These are phyloP conservation scores for Pogoniulus pusillus DNA, from an alignment of 2,797 vertebrate species.

Conservation along the genomic window DNA sequence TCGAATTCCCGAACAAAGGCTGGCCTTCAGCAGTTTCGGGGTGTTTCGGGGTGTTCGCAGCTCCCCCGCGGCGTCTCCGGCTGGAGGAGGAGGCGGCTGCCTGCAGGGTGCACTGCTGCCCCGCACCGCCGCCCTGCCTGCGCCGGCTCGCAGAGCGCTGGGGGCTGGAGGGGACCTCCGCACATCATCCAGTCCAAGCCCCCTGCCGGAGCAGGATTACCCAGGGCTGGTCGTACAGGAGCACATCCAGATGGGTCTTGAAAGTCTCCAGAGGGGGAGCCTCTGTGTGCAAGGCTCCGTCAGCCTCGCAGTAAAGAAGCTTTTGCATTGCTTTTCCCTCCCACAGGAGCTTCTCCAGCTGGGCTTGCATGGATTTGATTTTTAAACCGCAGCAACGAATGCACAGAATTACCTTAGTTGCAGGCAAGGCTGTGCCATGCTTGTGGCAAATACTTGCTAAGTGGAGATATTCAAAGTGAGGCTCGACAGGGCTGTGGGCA, in stretches of 20 bases:
- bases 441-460: background rate
- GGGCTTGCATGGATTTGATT: background rate
- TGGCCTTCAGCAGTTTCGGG: background rate
- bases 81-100: background rate
- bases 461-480: no score
- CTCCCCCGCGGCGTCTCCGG: background rate
- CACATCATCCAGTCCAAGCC: no score
- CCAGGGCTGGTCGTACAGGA: no score
- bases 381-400: background rate
- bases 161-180: no score
- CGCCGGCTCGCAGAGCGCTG: no score
- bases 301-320: no score
- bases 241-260: no score
- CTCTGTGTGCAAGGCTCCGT: no score
- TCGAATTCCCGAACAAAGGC: background rate
- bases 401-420: background rate
- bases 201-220: no score
- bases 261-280: no score
- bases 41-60: background rate
- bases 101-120: constrained; percentile 66
- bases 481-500: no score
- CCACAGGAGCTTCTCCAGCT: background rate
- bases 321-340: no score
- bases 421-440: background rate
- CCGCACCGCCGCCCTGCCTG: background rate